phyloP scores from a whole-genome alignment of 2,888 invertebrate genomes.

The Dexiosoma caninum region DNA sequence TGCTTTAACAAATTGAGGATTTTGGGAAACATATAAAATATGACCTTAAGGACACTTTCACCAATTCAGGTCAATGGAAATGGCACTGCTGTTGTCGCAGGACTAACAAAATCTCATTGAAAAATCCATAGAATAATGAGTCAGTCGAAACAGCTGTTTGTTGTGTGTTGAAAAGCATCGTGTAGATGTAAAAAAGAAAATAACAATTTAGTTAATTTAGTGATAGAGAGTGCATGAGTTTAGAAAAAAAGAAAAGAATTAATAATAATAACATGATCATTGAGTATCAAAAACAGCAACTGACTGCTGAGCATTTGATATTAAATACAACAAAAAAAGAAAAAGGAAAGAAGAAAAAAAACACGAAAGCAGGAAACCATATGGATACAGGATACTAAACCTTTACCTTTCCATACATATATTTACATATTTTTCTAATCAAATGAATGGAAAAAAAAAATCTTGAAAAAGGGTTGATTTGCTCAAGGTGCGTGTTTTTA shows the following conservation, averaged over 20 bases:
- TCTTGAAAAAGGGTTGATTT: slow-evolving; percentile 53
- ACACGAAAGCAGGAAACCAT: slow-evolving; percentile 31
- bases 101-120: not conserved
- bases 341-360: not conserved
- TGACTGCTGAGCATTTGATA: not conserved
- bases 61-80: too few relatives aligned
- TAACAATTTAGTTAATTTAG: slow-evolving; percentile 10
- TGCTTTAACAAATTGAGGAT: slow-evolving; percentile 15
- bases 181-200: too few relatives aligned
- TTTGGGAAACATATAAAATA: not conserved
- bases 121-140: not conserved
- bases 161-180: slow-evolving; percentile 27
- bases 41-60: slow-evolving; percentile 25
- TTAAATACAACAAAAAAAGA: too few relatives aligned
- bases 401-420: slow-evolving; percentile 37
- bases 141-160: slow-evolving; percentile 40
- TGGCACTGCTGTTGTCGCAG: not conserved
- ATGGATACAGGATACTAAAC: slow-evolving; percentile 47
- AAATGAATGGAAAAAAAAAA: slow-evolving; percentile 26
- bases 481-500: slow-evolving; percentile 57
- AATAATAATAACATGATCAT: slow-evolving; percentile 18
- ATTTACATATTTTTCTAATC: slow-evolving; percentile 59
- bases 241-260: not conserved
- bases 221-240: slow-evolving; percentile 12
- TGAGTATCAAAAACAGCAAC: not conserved